Evolutionary conservation across 1,140 invertebrate genomes (phyloP).

Genomic region (Theocolax elegans): DNA sequence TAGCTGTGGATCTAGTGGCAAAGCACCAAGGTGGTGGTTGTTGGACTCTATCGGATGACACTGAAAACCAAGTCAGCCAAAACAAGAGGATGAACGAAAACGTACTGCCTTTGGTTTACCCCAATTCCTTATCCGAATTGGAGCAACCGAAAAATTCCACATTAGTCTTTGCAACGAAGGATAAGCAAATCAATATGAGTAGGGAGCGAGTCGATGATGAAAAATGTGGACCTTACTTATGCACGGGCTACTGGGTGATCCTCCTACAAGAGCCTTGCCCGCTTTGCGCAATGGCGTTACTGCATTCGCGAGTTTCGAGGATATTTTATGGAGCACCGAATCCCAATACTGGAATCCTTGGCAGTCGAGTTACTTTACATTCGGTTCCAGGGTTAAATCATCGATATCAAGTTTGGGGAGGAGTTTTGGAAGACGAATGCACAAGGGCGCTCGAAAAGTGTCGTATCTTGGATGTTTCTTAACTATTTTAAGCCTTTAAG

Average conservation of each 20-base stretch:
- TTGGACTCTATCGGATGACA: slow-evolving; percentile 65
- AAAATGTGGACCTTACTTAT: slow-evolving; percentile 80
- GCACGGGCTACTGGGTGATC: slow-evolving; percentile 90
- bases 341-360: slow-evolving; percentile 75
- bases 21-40: slow-evolving; percentile 83
- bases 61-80: too few relatives aligned
- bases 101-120: slow-evolving; percentile 50
- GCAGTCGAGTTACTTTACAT: slow-evolving; percentile 80
- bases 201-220: slow-evolving; percentile 32
- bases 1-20: slow-evolving; percentile 87
- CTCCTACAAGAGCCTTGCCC: slow-evolving; percentile 87
- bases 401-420: slow-evolving; percentile 84
- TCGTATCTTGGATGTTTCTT: slow-evolving; percentile 23
- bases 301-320: slow-evolving; percentile 85
- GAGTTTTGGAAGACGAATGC: slow-evolving; percentile 58
- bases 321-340: slow-evolving; percentile 82
- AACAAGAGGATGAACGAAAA: slow-evolving; percentile 24
- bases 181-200: slow-evolving; percentile 35
- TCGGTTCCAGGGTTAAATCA: slow-evolving; percentile 86
- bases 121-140: slow-evolving; percentile 46
- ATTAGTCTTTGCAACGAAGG: slow-evolving; percentile 37
- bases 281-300: slow-evolving; percentile 94
- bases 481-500: too few relatives aligned
- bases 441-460: not conserved
- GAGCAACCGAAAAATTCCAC: slow-evolving; percentile 39